These are phyloP conservation scores for Callionymus lyra DNA, from an alignment of 2,113 vertebrate species.

Conservation along the genomic window DNA sequence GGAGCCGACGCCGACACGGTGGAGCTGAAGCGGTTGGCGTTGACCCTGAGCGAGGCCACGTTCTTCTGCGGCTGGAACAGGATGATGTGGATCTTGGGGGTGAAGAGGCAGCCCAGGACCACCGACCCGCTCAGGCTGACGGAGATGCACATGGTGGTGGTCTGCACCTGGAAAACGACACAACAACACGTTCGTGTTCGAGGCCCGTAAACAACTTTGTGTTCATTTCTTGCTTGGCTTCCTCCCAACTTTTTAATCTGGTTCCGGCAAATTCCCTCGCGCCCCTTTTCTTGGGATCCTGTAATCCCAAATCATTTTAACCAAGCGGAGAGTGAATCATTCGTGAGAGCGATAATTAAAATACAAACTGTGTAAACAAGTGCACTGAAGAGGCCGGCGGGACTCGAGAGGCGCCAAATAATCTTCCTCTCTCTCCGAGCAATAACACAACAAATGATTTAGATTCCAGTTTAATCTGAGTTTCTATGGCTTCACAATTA, in stretches of 20 bases:
- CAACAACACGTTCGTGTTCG: too few relatives aligned
- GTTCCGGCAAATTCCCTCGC: slow-evolving; percentile 2
- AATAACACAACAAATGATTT: too few relatives aligned
- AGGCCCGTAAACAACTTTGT: too few relatives aligned
- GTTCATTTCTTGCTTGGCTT: slow-evolving; percentile 1
- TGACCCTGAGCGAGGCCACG: slow-evolving; percentile 77
- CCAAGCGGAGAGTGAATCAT: too few relatives aligned
- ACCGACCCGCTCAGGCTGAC: slow-evolving; percentile 95
- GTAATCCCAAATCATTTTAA: not conserved
- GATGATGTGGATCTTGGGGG: slow-evolving; percentile 94
- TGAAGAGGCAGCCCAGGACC: slow-evolving; percentile 91
- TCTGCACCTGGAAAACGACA: slow-evolving; percentile 90
- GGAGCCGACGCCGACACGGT: slow-evolving; percentile 53
- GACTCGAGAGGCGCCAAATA: too few relatives aligned
- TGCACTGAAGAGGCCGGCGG: too few relatives aligned
- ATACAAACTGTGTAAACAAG: too few relatives aligned
- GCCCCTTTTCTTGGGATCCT: not conserved
- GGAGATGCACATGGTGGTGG: slow-evolving; percentile 96
- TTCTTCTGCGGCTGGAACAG: slow-evolving; percentile 98
- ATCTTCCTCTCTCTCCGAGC: too few relatives aligned
- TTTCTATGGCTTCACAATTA: too few relatives aligned
- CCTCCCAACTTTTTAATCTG: slow-evolving; percentile 3
- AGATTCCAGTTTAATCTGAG: too few relatives aligned
- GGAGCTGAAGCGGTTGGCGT: slow-evolving; percentile 79
- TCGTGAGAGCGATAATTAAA: too few relatives aligned